Conservation (phyloP, 2,797 vertebrate genomes). For the Trematomus bernacchii region DNA sequence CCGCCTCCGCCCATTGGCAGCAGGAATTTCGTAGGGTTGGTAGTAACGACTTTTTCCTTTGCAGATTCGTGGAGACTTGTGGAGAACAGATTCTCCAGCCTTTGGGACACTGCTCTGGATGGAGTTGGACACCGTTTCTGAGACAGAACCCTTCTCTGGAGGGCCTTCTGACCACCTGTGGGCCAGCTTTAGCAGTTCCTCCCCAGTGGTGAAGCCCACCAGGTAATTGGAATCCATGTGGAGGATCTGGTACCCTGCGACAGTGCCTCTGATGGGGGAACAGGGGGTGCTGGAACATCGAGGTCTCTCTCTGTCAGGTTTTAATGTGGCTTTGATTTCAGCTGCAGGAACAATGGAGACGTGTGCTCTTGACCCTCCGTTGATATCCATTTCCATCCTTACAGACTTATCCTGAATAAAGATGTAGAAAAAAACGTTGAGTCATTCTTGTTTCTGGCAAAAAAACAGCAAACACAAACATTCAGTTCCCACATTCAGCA, state of each 20-base stretch:
- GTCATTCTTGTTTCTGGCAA: background rate
- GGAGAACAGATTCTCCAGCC: conserved; percentile 87
- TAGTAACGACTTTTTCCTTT: conserved; percentile 93
- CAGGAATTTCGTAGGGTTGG: conserved; percentile 95
- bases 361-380: conserved; percentile 88
- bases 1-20: conserved; percentile 90
- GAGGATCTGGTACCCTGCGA: conserved; percentile 95
- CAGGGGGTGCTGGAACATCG: conserved; percentile 96
- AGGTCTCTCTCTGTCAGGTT: conserved; percentile 89
- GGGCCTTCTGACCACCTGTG: conserved; percentile 86
- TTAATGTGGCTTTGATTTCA: conserved; percentile 86
- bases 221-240: conserved; percentile 98
- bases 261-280: conserved; percentile 91
- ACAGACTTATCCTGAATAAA: conserved; percentile 78
- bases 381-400: conserved; percentile 94
- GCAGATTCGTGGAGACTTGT: conserved; percentile 89
- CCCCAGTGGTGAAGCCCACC: conserved; percentile 95
- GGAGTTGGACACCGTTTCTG: conserved; percentile 79
- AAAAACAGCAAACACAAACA: background rate
- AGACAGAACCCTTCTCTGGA: conserved; percentile 84
- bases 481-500: background rate
- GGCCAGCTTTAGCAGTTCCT: conserved; percentile 95
- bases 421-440: conserved; percentile 5
- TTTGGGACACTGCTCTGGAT: conserved; percentile 78
- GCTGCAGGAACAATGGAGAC: conserved; percentile 87